A percentile compares a stretch with the other conserved stretches of the same genome.
These are phyloP conservation scores for Cremastobaeus sp. DNA, from an alignment of 2,888 invertebrate species.

Conservation along the genomic window DNA sequence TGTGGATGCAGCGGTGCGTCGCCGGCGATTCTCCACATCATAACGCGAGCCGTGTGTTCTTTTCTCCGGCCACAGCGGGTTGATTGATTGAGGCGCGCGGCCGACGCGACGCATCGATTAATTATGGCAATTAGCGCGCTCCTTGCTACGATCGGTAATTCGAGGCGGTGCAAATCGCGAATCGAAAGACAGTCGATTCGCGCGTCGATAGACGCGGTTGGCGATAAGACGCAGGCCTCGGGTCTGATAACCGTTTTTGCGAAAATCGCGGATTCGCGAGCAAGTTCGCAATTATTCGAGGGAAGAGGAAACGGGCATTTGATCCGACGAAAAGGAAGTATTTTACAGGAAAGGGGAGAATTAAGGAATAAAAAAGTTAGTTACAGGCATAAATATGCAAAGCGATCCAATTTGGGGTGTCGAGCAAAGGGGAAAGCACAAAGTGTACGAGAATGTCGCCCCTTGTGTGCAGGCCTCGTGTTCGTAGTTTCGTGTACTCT, in stretches of 20 bases:
- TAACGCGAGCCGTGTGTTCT: conserved; percentile 35
- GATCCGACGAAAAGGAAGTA: neutral
- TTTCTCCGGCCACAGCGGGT: conserved; percentile 26
- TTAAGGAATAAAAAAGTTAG: conserved; percentile 41
- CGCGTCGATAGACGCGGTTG: no score
- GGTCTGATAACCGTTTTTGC: no score
- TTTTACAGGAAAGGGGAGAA: conserved; percentile 1
- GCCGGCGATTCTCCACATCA: conserved; percentile 45
- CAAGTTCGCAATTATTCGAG: no score
- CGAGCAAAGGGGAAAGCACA: conserved; percentile 26
- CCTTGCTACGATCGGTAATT: conserved; percentile 6
- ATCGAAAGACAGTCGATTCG: no score
- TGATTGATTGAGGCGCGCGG: conserved; percentile 28
- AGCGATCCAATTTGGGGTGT: conserved; percentile 53
- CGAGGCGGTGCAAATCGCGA: conserved; percentile 2
- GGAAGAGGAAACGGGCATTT: no score
- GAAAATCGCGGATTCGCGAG: conserved; percentile 5
- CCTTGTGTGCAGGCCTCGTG: conserved; percentile 54
- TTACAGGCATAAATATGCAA: conserved; percentile 48
- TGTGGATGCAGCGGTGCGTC: conserved; percentile 72
- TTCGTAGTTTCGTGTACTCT: conserved; percentile 31
- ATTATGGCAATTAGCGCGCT: conserved; percentile 27
- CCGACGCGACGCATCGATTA: neutral
- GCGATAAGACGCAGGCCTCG: no score
- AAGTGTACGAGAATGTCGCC: conserved; percentile 47